These are phyloP conservation scores for Pterostichus madidus DNA, from an alignment of 2,888 invertebrate genomes.

Conservation along the genomic window DNA sequence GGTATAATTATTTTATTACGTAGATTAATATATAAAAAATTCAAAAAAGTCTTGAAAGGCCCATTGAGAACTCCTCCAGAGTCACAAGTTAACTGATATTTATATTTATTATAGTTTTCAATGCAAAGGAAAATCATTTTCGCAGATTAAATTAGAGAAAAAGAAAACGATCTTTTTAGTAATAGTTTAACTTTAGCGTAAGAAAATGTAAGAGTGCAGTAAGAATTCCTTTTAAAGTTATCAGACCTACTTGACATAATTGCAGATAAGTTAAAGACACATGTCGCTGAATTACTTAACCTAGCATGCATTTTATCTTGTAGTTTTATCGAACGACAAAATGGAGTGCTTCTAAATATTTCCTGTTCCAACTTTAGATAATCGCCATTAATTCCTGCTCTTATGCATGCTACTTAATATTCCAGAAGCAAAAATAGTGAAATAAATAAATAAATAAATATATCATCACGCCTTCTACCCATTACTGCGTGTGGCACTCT, in stretches of 20 bases:
- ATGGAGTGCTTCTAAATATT: conserved; percentile 25
- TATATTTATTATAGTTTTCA: no score
- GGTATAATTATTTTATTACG: no score
- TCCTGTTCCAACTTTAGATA: conserved; percentile 28
- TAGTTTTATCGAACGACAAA: conserved; percentile 42
- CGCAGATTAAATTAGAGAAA: no score
- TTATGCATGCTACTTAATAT: conserved; percentile 4
- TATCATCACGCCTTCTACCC: no score
- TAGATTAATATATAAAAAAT: no score
- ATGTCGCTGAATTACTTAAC: conserved; percentile 19
- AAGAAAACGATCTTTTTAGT: not conserved
- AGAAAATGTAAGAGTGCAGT: not conserved
- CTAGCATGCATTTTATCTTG: conserved; percentile 7
- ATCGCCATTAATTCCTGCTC: conserved; percentile 17
- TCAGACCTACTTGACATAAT: conserved; percentile 17
- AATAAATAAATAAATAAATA: no score
- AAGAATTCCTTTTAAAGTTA: conserved; percentile 16
- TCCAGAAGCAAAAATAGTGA: not conserved
- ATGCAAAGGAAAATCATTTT: no score
- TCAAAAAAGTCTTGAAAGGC: no score
- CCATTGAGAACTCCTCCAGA: no score
- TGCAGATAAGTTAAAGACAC: not conserved
- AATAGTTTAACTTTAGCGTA: not conserved
- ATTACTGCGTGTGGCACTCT: no score
- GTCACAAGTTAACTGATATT: no score